phyloP scores from a whole-genome alignment of 1,140 invertebrate species.

The Penaeus japonicus region DNA sequence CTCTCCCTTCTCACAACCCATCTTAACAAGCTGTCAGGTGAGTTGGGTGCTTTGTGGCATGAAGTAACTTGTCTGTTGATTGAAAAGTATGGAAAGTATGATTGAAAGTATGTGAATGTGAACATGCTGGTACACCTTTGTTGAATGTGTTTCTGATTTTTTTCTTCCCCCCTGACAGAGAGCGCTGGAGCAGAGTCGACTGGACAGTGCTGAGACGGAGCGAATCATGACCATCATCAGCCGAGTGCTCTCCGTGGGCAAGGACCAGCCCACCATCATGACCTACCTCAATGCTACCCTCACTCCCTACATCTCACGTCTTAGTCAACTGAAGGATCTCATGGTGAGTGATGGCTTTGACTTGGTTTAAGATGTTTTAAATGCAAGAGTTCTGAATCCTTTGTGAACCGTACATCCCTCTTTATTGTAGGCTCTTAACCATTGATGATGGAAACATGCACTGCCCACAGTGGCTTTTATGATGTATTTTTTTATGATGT shows the following conservation, averaged over 20 bases:
- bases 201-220: constrained; percentile 57
- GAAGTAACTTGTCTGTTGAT: neutral
- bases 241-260: constrained; percentile 55
- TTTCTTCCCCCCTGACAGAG: constrained; percentile 19
- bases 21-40: constrained; percentile 55
- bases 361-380: neutral
- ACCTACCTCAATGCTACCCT: constrained; percentile 58
- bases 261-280: constrained; percentile 55
- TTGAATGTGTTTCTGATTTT: neutral
- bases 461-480: no score
- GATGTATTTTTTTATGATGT: no score
- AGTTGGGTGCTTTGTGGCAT: neutral
- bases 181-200: constrained; percentile 52
- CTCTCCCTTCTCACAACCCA: constrained; percentile 55
- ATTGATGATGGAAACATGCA: no score
- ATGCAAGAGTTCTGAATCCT: no score
- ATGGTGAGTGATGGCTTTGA: constrained; percentile 17
- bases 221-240: constrained; percentile 57
- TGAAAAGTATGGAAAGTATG: no score
- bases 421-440: no score
- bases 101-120: no score
- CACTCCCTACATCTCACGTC: constrained; percentile 55
- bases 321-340: constrained; percentile 52
- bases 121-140: no score
- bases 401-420: no score